Conservation (phyloP, 2,797 vertebrate genomes). For the Alca torda region DNA sequence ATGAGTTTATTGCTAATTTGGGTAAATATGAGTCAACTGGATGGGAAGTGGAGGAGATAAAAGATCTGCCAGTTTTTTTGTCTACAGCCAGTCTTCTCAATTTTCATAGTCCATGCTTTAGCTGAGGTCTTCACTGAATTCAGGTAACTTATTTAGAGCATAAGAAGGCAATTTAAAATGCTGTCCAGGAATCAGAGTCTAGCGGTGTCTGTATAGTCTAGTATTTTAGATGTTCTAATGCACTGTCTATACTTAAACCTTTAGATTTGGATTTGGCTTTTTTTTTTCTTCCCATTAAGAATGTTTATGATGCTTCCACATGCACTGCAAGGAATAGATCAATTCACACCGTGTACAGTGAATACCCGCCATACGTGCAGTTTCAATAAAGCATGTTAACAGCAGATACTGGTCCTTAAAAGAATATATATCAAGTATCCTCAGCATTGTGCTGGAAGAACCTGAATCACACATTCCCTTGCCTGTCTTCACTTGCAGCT, state of each 20-base stretch:
- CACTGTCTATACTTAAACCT: neutral
- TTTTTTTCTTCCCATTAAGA: neutral
- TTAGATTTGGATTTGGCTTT: neutral
- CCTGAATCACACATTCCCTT: neutral
- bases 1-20: neutral
- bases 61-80: neutral
- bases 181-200: neutral
- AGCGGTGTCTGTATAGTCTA: neutral
- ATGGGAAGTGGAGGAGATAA: neutral
- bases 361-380: neutral
- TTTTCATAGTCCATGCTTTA: neutral
- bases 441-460: neutral
- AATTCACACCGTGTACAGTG: neutral
- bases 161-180: neutral
- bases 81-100: neutral
- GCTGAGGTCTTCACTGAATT: neutral
- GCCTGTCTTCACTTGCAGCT: neutral
- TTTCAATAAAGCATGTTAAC: constrained; percentile 6
- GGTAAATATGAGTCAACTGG: neutral
- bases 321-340: neutral
- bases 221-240: neutral
- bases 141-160: neutral
- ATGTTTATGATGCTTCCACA: neutral
- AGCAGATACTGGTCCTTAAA: neutral
- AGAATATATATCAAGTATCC: neutral